Evolutionary conservation across 1,140 invertebrate genomes (phyloP).

Genomic region (Panagrolaimus sp.): DNA sequence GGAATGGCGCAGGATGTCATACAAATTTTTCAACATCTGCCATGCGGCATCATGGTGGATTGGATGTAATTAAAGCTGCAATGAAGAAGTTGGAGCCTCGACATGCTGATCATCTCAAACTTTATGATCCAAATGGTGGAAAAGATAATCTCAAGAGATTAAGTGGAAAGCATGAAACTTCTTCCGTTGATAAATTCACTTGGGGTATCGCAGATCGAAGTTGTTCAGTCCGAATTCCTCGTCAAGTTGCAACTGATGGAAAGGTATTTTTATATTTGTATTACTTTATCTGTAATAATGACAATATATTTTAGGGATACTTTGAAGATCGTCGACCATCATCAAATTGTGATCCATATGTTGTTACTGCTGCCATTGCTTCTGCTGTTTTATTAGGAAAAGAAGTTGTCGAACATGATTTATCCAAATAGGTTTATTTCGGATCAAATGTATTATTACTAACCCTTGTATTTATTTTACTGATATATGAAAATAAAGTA

Average conservation of each 20-base stretch:
- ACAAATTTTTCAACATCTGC: conserved; percentile 80
- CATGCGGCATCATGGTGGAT: conserved; percentile 72
- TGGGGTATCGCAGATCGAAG: conserved; percentile 60
- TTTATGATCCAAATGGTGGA: conserved; percentile 77
- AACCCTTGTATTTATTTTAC: too few species aligned
- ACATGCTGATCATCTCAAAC: conserved; percentile 69
- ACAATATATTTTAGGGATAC: conserved; percentile 46
- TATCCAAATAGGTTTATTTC: too few species aligned
- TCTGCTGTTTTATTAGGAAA: background rate
- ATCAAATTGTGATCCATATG: conserved; percentile 60
- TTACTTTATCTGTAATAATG: background rate
- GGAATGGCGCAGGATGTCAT: conserved; percentile 82
- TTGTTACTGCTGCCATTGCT: conserved; percentile 31
- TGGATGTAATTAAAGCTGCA: conserved; percentile 41
- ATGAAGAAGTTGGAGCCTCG: conserved; percentile 26
- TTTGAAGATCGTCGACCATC: conserved; percentile 59
- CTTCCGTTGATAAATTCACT: conserved; percentile 77
- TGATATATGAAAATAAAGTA: too few species aligned
- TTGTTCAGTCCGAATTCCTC: conserved; percentile 47
- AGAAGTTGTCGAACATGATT: too few species aligned
- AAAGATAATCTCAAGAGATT: conserved; percentile 76
- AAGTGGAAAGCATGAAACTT: conserved; percentile 75
- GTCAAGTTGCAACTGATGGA: conserved; percentile 47
- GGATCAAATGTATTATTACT: too few species aligned
- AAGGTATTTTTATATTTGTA: conserved; percentile 7